Evolutionary conservation across 92 coral and sea anemone genomes (phyloP).

Genomic region (Zoanthus solanderi): DNA sequence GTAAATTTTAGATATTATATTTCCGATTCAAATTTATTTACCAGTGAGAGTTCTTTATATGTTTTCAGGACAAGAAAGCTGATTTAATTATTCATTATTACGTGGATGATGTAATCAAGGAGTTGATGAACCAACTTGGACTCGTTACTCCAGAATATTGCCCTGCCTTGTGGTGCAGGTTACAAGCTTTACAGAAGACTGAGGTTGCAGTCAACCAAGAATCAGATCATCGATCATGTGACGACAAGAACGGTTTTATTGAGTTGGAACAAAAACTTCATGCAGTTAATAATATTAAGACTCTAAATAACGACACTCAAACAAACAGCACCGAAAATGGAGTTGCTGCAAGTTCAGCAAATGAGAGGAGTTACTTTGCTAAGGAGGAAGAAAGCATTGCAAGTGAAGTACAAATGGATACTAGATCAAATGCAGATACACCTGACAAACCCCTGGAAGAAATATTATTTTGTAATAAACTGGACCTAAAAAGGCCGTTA

Average conservation of each 20-base stretch:
- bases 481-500: slow-evolving; percentile 25
- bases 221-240: background rate
- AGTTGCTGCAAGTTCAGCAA: background rate
- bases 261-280: background rate
- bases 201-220: background rate
- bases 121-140: slow-evolving; percentile 72
- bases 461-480: background rate
- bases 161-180: slow-evolving; percentile 38
- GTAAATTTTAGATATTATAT: background rate
- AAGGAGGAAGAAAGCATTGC: background rate
- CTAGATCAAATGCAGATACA: background rate
- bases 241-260: background rate
- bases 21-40: background rate
- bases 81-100: slow-evolving; percentile 84
- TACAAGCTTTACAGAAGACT: background rate
- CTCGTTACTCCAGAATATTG: slow-evolving; percentile 68
- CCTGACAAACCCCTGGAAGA: background rate
- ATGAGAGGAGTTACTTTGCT: background rate
- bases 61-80: slow-evolving; percentile 92
- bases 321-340: background rate
- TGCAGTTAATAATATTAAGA: background rate
- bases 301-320: background rate
- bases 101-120: slow-evolving; percentile 92
- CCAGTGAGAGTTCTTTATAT: background rate
- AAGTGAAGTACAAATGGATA: background rate